phyloP scores from a whole-genome alignment of 2,113 vertebrate species.

The Rhinopomastus cyanomelas region DNA sequence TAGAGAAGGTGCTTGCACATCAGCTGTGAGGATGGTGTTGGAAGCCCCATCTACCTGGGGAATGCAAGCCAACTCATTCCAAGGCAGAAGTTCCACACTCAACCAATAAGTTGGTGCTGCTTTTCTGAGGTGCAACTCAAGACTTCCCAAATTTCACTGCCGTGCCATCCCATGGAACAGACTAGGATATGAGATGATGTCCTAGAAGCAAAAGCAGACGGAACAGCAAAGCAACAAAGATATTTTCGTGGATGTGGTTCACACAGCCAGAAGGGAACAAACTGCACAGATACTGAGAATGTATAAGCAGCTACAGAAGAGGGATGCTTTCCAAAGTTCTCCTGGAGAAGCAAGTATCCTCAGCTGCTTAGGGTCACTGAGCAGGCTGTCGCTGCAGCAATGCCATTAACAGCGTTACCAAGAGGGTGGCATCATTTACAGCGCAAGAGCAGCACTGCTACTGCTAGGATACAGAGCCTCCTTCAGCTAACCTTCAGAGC shows the following conservation, averaged over 20 bases:
- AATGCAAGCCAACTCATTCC: neutral
- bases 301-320: neutral
- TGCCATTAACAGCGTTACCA: neutral
- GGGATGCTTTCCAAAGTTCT: neutral
- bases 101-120: neutral
- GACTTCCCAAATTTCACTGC: neutral
- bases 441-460: neutral
- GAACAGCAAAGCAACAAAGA: neutral
- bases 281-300: neutral
- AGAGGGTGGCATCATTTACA: neutral
- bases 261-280: neutral
- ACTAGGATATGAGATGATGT: neutral
- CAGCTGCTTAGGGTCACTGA: neutral
- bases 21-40: neutral
- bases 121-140: neutral
- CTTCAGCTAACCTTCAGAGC: neutral
- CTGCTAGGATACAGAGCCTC: neutral
- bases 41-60: neutral
- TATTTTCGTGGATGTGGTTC: neutral
- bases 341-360: neutral
- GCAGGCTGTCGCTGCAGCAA: neutral
- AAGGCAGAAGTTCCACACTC: neutral
- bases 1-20: neutral
- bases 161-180: neutral
- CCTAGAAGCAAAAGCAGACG: neutral